These are phyloP conservation scores for Clistopyga incitator DNA, from an alignment of 2,888 invertebrate species.

Conservation along the genomic window DNA sequence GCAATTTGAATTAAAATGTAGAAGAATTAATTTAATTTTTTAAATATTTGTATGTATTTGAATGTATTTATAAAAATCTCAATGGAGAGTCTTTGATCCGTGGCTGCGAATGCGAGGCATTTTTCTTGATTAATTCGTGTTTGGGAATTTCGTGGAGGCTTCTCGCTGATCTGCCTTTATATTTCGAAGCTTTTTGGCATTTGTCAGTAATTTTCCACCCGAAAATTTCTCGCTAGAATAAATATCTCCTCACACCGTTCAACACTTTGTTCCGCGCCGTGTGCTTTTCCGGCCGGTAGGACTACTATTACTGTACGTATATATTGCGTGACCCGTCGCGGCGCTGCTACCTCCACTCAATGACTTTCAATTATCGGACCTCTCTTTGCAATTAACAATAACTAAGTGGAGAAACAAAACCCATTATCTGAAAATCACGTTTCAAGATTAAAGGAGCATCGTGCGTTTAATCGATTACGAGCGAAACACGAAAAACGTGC, in stretches of 20 bases:
- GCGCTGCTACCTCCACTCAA: slow-evolving; percentile 15
- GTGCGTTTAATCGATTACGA: slow-evolving; percentile 48
- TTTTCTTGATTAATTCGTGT: neutral
- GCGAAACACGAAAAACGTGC: slow-evolving; percentile 58
- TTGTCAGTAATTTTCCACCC: neutral
- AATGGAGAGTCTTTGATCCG: neutral
- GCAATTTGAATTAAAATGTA: too few relatives aligned
- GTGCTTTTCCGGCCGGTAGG: neutral
- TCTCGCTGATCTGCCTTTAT: neutral
- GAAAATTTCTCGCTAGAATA: slow-evolving; percentile 9
- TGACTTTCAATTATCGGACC: slow-evolving; percentile 50
- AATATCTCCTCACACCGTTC: slow-evolving; percentile 9
- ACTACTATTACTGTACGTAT: slow-evolving; percentile 16
- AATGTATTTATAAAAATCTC: neutral
- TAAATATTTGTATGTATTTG: too few relatives aligned
- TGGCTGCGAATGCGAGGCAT: neutral
- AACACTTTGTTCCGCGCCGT: slow-evolving; percentile 1
- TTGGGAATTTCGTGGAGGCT: neutral
- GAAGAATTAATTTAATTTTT: too few relatives aligned
- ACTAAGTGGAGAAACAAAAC: slow-evolving; percentile 54
- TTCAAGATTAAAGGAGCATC: slow-evolving; percentile 17
- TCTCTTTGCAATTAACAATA: slow-evolving; percentile 52
- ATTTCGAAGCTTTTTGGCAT: neutral
- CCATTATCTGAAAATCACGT: slow-evolving; percentile 25
- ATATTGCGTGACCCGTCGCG: slow-evolving; percentile 15